Evolutionary conservation across 2,113 vertebrate species (phyloP).

Genomic region (Cinclus mexicanus): DNA sequence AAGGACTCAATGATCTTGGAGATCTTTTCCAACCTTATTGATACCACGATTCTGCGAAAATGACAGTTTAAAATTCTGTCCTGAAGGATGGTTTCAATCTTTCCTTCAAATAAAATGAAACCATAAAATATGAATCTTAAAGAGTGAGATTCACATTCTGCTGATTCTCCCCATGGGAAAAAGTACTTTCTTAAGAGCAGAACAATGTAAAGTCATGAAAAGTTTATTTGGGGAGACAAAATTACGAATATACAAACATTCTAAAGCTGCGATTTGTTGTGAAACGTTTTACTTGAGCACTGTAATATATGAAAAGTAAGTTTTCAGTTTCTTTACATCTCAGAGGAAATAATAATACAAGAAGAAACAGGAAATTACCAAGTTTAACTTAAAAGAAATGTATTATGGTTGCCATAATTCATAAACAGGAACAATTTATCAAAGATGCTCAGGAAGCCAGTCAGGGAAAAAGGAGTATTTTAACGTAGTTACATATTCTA

Average conservation of each 20-base stretch:
- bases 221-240: background rate
- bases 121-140: background rate
- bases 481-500: background rate
- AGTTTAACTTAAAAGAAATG: background rate
- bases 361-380: background rate
- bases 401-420: background rate
- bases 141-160: background rate
- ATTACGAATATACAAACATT: background rate
- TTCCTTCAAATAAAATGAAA: background rate
- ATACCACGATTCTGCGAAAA: background rate
- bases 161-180: background rate
- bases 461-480: background rate
- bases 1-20: background rate
- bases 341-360: background rate
- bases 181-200: background rate
- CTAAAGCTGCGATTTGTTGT: background rate
- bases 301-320: background rate
- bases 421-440: background rate
- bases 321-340: background rate
- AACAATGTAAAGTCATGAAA: background rate
- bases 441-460: background rate
- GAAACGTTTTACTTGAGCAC: background rate
- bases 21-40: background rate
- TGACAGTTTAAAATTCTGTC: background rate
- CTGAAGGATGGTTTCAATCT: background rate